A percentile compares a stretch with the other conserved stretches of the same genome.
These are phyloP conservation scores for Megamerina dolium DNA, from an alignment of 2,888 invertebrate genomes.

Conservation along the genomic window DNA sequence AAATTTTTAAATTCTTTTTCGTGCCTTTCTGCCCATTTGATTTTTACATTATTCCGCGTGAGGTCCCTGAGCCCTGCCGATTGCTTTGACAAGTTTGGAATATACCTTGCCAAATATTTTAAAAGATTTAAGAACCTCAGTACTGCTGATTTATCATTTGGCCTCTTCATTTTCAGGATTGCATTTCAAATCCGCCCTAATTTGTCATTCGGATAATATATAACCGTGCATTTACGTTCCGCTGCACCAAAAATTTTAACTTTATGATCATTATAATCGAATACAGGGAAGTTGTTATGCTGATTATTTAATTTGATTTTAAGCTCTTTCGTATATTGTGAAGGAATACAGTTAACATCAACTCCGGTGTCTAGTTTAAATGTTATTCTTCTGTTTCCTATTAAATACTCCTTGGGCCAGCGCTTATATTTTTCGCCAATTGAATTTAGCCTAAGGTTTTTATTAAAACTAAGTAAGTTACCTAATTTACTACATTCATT, in stretches of 20 bases:
- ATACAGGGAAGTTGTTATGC: conserved; percentile 11
- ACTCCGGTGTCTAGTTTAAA: conserved; percentile 20
- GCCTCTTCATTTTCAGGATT: no score
- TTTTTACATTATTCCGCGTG: conserved; percentile 15
- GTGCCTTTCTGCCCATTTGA: conserved; percentile 15
- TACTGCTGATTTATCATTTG: conserved; percentile 1
- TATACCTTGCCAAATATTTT: conserved; percentile 9
- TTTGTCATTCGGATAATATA: conserved; percentile 5
- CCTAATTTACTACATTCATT: conserved; percentile 2
- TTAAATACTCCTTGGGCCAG: conserved; percentile 16
- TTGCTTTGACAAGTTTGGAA: conserved; percentile 14
- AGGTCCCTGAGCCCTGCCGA: conserved; percentile 14
- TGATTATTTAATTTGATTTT: conserved; percentile 10
- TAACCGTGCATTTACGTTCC: no score
- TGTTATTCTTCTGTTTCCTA: conserved; percentile 10
- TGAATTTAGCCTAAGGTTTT: conserved; percentile 11
- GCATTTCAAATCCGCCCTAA: conserved; percentile 5
- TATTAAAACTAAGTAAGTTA: conserved; percentile 5
- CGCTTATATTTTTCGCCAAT: neutral
- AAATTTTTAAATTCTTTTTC: conserved; percentile 11
- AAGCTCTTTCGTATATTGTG: conserved; percentile 11
- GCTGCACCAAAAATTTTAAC: conserved; percentile 11
- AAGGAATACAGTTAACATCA: conserved; percentile 20
- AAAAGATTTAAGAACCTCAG: conserved; percentile 7
- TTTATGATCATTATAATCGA: conserved; percentile 19